Evolutionary conservation across 1,140 invertebrate species (phyloP).

Genomic region (Drosophila trapezifrons): DNA sequence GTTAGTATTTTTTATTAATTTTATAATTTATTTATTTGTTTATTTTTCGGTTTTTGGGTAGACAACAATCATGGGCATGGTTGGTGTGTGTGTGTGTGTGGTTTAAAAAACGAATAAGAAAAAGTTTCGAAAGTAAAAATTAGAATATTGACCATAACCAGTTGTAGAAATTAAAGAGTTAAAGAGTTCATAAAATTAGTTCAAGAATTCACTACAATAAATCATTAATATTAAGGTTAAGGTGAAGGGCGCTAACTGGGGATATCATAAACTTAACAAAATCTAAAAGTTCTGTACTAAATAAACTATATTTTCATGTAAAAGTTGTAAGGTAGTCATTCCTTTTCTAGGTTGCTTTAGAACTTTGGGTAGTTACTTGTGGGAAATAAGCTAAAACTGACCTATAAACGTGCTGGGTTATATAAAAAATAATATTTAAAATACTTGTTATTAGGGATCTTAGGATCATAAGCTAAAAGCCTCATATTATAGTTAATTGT

Average conservation of each 20-base stretch:
- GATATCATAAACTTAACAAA: slow-evolving; percentile 5
- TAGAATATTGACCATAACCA: slow-evolving; percentile 80
- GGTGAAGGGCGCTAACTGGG: not conserved
- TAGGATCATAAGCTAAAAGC: not conserved
- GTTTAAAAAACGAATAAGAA: slow-evolving; percentile 60
- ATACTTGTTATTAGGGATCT: not conserved
- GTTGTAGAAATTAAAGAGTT: slow-evolving; percentile 58
- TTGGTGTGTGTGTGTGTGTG: slow-evolving; percentile 40
- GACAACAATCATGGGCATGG: slow-evolving; percentile 47
- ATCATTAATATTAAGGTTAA: slow-evolving; percentile 13
- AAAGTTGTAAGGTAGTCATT: slow-evolving; percentile 1
- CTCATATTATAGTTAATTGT: not conserved
- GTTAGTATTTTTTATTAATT: slow-evolving; percentile 18
- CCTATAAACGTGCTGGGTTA: slow-evolving; percentile 11
- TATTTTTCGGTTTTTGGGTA: slow-evolving; percentile 9
- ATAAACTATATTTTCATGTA: not conserved
- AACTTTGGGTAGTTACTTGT: not conserved
- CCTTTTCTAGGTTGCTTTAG: not conserved
- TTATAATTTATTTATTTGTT: not conserved
- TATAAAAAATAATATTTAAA: not conserved
- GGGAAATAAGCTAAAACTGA: slow-evolving; percentile 11
- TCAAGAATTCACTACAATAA: slow-evolving; percentile 31
- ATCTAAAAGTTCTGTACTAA: not conserved
- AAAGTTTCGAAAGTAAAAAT: slow-evolving; percentile 73
- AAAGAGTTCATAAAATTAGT: slow-evolving; percentile 53